A percentile compares a stretch with the other conserved stretches of the same genome.
phyloP scores from a whole-genome alignment of 2,113 vertebrate species.

The Thomomys bottae region DNA sequence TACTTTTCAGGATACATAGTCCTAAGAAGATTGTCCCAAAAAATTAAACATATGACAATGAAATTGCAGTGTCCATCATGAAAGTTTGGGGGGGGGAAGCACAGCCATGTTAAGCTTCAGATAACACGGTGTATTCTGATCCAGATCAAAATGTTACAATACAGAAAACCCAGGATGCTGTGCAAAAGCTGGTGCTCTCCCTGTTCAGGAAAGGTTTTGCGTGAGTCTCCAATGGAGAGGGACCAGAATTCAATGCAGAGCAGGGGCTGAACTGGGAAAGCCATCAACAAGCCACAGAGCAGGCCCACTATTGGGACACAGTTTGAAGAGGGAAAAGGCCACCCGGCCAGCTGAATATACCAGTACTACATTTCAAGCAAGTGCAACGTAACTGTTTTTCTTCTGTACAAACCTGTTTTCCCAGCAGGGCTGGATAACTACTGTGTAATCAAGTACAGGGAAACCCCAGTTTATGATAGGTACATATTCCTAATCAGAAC shows the following conservation, averaged over 20 bases:
- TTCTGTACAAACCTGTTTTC: neutral
- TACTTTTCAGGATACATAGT: neutral
- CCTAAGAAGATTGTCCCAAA: neutral
- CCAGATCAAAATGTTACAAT: no score
- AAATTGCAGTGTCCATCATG: neutral
- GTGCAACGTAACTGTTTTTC: neutral
- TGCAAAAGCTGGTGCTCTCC: no score
- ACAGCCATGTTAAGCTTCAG: no score
- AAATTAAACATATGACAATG: neutral
- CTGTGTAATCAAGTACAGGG: neutral
- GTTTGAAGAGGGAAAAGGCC: neutral
- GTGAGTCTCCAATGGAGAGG: neutral
- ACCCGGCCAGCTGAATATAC: neutral
- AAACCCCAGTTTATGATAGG: neutral
- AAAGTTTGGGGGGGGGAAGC: neutral
- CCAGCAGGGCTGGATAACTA: neutral
- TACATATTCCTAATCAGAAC: neutral
- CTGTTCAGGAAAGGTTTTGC: neutral
- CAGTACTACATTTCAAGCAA: neutral
- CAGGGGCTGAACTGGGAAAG: neutral
- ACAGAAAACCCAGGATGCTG: no score
- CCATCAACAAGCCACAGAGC: neutral
- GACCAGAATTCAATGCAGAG: neutral
- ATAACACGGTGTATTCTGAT: no score
- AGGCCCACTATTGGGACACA: neutral